Evolutionary conservation across 1,140 invertebrate genomes (phyloP).

Genomic region (Cyclargus thomasi): DNA sequence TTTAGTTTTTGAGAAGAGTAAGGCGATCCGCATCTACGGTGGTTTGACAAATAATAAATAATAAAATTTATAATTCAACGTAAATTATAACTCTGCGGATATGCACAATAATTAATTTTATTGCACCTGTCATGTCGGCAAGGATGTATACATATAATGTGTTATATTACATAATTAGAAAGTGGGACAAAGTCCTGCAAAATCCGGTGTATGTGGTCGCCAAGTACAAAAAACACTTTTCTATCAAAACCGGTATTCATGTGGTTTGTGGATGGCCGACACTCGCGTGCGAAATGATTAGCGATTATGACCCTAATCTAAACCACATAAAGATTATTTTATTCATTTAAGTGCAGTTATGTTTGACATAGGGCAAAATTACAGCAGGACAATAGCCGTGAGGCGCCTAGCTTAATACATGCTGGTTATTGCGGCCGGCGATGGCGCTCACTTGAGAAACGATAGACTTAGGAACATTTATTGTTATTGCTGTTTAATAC

Average conservation of each 20-base stretch:
- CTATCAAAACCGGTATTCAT: constrained; percentile 4
- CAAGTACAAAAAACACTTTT: neutral
- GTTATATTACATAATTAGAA: neutral
- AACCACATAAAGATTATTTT: constrained; percentile 9
- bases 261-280: neutral
- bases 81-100: no score
- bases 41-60: no score
- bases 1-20: no score
- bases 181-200: neutral
- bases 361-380: neutral
- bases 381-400: neutral
- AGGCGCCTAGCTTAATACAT: no score
- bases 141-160: neutral
- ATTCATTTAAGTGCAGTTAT: neutral
- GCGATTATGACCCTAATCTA: neutral
- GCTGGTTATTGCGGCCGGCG: neutral
- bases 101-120: no score
- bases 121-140: neutral
- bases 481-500: no score
- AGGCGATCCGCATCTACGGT: no score
- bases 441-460: neutral
- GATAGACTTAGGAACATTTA: no score
- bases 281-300: constrained; percentile 6
- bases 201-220: neutral
- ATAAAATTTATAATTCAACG: no score